phyloP scores from a whole-genome alignment of 2,888 invertebrate species.

The Diadromus collaris region DNA sequence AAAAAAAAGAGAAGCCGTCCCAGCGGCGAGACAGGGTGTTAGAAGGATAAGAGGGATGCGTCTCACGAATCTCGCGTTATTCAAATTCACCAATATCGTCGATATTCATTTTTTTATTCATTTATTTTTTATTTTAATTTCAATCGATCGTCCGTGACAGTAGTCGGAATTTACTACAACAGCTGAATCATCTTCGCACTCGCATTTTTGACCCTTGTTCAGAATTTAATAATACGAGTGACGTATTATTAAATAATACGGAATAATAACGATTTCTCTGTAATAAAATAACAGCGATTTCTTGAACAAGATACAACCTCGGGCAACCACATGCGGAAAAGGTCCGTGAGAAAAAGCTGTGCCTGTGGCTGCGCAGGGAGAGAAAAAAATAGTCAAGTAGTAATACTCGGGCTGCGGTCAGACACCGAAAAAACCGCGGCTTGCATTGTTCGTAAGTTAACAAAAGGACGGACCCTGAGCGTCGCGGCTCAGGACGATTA shows the following conservation, averaged over 20 bases:
- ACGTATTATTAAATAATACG: too few relatives aligned
- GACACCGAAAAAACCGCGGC: conserved; percentile 60
- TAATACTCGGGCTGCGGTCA: conserved; percentile 65
- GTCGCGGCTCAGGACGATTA: conserved; percentile 70
- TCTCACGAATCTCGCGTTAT: conserved; percentile 66
- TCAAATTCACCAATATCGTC: conserved; percentile 73
- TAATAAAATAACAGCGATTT: conserved; percentile 15
- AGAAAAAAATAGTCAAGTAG: conserved; percentile 65
- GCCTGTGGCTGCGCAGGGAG: conserved; percentile 32
- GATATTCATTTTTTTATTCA: conserved; percentile 64
- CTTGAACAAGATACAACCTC: conserved; percentile 42
- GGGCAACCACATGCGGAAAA: conserved; percentile 47
- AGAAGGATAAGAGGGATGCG: conserved; percentile 43
- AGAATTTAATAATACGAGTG: background rate
- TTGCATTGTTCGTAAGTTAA: conserved; percentile 74
- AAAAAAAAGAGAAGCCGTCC: background rate
- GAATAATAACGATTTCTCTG: background rate
- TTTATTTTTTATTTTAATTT: conserved; percentile 73
- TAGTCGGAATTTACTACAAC: background rate
- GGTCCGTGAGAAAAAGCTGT: conserved; percentile 44
- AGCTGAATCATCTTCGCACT: background rate
- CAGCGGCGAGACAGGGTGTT: conserved; percentile 34
- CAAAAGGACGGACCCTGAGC: conserved; percentile 69
- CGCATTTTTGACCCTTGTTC: background rate
- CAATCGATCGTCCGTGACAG: conserved; percentile 35